Evolutionary conservation across 2,797 vertebrate genomes (phyloP).

Genomic region (Gambusia yucatana): DNA sequence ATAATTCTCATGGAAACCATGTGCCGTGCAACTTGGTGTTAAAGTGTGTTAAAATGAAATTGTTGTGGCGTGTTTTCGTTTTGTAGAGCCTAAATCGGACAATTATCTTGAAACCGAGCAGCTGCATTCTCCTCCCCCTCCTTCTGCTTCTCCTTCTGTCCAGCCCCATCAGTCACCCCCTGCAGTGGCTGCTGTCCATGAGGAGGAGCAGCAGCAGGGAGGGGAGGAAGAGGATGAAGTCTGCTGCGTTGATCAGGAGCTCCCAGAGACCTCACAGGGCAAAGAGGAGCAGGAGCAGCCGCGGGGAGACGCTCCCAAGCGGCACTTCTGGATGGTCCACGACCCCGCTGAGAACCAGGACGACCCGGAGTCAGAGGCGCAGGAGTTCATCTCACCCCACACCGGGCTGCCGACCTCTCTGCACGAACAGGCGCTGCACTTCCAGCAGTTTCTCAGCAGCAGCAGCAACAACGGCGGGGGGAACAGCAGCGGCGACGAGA

Average conservation of each 20-base stretch:
- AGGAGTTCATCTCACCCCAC: conserved; percentile 66
- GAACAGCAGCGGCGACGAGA: conserved; percentile 56
- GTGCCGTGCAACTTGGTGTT: neutral
- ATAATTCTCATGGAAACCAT: neutral
- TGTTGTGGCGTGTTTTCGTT: neutral
- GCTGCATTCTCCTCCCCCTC: conserved; percentile 37
- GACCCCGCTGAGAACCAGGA: conserved; percentile 60
- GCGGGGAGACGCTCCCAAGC: conserved; percentile 52
- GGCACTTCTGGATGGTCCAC: conserved; percentile 69
- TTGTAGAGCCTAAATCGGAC: conserved; percentile 47
- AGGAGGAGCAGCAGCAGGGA: conserved; percentile 46
- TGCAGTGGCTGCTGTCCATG: conserved; percentile 30
- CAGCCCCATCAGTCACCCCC: conserved; percentile 51
- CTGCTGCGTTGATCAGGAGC: conserved; percentile 50
- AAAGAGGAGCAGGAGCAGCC: conserved; percentile 59
- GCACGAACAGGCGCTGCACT: conserved; percentile 55
- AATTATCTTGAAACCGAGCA: conserved; percentile 48
- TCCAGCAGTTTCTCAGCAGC: conserved; percentile 56
- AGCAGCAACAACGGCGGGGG: conserved; percentile 20
- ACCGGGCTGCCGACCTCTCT: conserved; percentile 40
- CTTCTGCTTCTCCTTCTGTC: conserved; percentile 22
- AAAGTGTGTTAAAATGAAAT: neutral
- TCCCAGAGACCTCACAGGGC: conserved; percentile 47
- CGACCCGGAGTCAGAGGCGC: conserved; percentile 61
- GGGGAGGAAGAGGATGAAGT: conserved; percentile 44